Evolutionary conservation across 2,888 invertebrate species (phyloP).

Genomic region (Atethmia centrago): DNA sequence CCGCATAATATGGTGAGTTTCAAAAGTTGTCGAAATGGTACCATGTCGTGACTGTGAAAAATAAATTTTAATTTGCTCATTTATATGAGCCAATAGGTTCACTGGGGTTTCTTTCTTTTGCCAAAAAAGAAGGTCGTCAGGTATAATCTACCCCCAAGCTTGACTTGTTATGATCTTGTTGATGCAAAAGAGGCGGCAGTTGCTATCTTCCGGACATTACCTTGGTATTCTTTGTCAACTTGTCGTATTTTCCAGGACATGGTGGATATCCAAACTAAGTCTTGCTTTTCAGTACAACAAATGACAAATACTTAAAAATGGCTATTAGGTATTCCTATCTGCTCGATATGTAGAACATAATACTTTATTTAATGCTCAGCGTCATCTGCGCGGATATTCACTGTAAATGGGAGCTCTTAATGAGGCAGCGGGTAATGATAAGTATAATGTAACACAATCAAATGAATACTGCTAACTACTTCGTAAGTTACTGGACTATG

Average conservation of each 20-base stretch:
- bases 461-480: conserved; percentile 22
- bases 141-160: neutral
- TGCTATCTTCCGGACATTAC: neutral
- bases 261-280: neutral
- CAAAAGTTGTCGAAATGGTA: conserved; percentile 3
- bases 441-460: conserved; percentile 25
- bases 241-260: neutral
- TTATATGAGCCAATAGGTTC: neutral
- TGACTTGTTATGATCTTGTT: neutral
- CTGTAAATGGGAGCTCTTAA: conserved; percentile 26
- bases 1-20: neutral
- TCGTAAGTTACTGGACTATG: neutral
- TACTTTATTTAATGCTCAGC: conserved; percentile 30
- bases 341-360: conserved; percentile 40
- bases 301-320: conserved; percentile 5
- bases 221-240: neutral
- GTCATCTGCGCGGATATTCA: conserved; percentile 20
- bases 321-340: conserved; percentile 18
- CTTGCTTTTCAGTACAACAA: neutral
- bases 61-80: conserved; percentile 15
- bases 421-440: conserved; percentile 4
- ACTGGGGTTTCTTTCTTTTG: neutral
- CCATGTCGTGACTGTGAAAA: conserved; percentile 17
- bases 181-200: neutral
- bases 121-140: neutral